Evolutionary conservation across 1,140 invertebrate species (phyloP), one percentile per base, ranked within the genome.

Genomic region (Prorops nasuta): DNA sequence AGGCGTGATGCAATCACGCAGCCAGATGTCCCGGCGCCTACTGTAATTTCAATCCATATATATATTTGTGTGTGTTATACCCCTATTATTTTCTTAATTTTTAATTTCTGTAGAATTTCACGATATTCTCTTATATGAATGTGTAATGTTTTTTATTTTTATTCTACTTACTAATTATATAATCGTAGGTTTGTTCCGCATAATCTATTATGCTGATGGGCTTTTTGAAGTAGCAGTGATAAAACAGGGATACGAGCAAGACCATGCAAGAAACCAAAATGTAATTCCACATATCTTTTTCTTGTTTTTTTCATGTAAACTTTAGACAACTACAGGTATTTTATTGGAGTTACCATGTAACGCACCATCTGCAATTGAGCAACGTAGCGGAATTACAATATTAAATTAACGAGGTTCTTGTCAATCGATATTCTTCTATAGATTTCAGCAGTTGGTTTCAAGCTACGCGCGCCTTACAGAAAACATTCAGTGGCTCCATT

Each of bases 11-110:
- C 89, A 12, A 93, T 60, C 0, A 92, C 89, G 51, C 86, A 87
- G 3, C 91, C 91, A 1, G 88, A 82, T 2, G 89, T 90, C 2
- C 91, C 91, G 16, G 86, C 89, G 10, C 91, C 91, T 48, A 93
- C 88, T 86, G 37, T 16, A 38, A 45, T 7, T 1, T 35, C 55
- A 36, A 21, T 8, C 36, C 17, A 57, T 19, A 19, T 18, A 10
- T 6, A 31, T 32, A 43, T 24, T 28, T 34, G 43, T 34, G n/a
- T n/a, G n/a, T n/a, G n/a, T n/a, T n/a, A n/a, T n/a, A n/a, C n/a
- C n/a, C n/a, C n/a, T n/a, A n/a, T n/a, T n/a, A n/a, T n/a, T n/a
- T n/a, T n/a, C n/a, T n/a, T n/a, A 7, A n/a, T 39, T 3, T 15
- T 22, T 1, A 40, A 15, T 12, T 2, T 2, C 10, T 9, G 15